Evolutionary conservation across 2,113 vertebrate species (phyloP), one percentile per base, ranked within the genome.

Genomic region (Stegostoma tigrinum): DNA sequence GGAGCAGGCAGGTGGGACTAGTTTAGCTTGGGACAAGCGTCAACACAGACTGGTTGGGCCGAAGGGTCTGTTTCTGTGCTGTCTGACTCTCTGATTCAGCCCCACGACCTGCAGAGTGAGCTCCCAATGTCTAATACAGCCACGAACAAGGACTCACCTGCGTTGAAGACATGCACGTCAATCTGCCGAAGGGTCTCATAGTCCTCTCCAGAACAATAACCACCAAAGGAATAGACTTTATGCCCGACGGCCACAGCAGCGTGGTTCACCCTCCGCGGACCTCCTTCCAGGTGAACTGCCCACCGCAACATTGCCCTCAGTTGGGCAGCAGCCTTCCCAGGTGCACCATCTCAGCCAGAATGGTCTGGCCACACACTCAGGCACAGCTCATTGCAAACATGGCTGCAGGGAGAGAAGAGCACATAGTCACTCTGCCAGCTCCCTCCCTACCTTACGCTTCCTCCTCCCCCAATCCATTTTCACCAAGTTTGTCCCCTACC

Each of bases 141-240:
- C 5, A 5, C 0, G 55, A 55, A 55, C 55, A 61, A 3, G 0
- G 10, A 45, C 67, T 97, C 96, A 99, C 98, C 98, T 95, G 98
- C 98, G 2, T 99, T 99, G 96, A 99, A 99, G 15, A 98, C 97
- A 5, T 99, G 98, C 23, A 99, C 98, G 0, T 99, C 98, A 6
- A 99, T 99, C 97, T 99, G 98, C 5, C 99, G 98, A 55, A 99
- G 97, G 0, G 99, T 99, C 97, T 99, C 99, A 86, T 99, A 99
- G 97, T 99, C 99, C 97, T 99, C 99, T n/a, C 99, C 99, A 0
- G 99, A 99, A 96, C 99, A 99, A 96, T 99, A 99, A 0, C 99
- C 99, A 0, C 99, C 99, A 42, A 99, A 99, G 96, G 99, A 99
- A 97, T 98, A 99, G 2, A 99, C 98, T 96, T 98, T 98, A 97